Evolutionary conservation across 2,888 invertebrate species (phyloP), one percentile per base, ranked within the genome.

Genomic region (Ichneumon xanthorius): DNA sequence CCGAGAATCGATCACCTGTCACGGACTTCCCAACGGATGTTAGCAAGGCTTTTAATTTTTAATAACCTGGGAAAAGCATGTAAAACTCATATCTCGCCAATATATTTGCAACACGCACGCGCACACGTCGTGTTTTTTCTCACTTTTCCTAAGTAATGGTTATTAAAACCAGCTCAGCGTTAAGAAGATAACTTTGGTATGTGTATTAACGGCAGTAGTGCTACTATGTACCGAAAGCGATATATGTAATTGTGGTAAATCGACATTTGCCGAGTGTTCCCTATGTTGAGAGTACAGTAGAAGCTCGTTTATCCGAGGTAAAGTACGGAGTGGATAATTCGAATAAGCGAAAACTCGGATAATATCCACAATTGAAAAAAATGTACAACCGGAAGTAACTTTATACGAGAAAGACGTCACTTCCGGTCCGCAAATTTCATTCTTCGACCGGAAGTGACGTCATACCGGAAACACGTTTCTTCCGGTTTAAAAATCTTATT

Each of bases 1-100:
- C 40, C 50, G 37, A 67, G 19, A 37, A 70, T 71, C 33, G 63
- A 82, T 71, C 77, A 33, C 40, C 45, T 37, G 30, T 48, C 45
- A 16, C 45, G 45, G 14, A 16, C 14, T 48, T 48, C 45, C 14
- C 14, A 48, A 16, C 45, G 14, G 45, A 14, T 48, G 16, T 48
- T 48, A 16, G 45, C 16, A 48, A 48, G 45, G 16, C 4, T 14
- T 48, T 48, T 16, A 16, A 16, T 48, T 5, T 48, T 48, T 48
- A 48, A 48, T 48, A 48, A 16, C 45, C 45, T 48, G 45, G 4
- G 16, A 48, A 48, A 48, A 48, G 45, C 45, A 48, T 48, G 16
- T 16, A 48, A 48, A 48, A 48, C 16, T 48, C 45, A 16, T 48
- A 5, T 16, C 14, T 1, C 45, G 3, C 14, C 45, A 48, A 16